phyloP scores from a whole-genome alignment of 2,113 vertebrate genomes.

The Hemichromis elongatus region DNA sequence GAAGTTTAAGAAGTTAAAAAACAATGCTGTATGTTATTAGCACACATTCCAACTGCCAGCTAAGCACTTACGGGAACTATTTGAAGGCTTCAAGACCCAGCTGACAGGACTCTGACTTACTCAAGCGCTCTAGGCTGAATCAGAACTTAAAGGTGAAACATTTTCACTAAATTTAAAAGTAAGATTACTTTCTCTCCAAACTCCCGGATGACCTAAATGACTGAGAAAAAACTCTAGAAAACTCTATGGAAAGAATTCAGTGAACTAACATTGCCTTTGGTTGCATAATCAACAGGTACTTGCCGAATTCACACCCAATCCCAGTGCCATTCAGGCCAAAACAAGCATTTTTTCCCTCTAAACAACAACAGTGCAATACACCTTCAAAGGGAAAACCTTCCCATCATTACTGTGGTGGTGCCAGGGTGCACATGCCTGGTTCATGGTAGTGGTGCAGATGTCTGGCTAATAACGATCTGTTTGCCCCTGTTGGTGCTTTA shows the following conservation, averaged over 20 bases:
- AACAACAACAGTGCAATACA: neutral
- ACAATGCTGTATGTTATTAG: neutral
- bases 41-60: neutral
- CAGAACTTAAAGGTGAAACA: neutral
- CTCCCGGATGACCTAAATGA: neutral
- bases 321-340: neutral
- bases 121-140: neutral
- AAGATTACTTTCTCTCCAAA: neutral
- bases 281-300: neutral
- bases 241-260: neutral
- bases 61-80: neutral
- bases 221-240: neutral
- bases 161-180: neutral
- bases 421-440: neutral
- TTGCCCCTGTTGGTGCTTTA: neutral
- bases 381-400: neutral
- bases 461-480: neutral
- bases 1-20: neutral
- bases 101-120: neutral
- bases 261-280: neutral
- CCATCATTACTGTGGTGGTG: neutral
- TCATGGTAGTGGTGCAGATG: conserved; percentile 11
- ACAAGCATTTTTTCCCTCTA: neutral
- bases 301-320: neutral
- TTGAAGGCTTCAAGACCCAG: neutral